A percentile compares a stretch with the other conserved stretches of the same genome.
Evolutionary conservation across 2,113 vertebrate species (phyloP).

Genomic region (Lanius ludovicianus): DNA sequence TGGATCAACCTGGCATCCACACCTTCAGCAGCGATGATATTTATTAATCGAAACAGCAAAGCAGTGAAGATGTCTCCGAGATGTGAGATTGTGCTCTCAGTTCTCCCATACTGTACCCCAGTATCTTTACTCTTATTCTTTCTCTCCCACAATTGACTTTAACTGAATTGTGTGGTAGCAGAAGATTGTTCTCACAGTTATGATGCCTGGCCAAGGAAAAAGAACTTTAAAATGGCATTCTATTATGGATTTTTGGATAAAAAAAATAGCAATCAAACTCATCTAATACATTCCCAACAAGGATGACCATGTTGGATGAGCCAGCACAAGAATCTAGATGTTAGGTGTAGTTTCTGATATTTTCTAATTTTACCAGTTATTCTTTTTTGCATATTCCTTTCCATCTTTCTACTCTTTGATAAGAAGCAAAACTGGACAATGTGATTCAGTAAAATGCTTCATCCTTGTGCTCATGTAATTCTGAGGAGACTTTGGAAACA

Average conservation of each 20-base stretch:
- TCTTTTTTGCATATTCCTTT: not conserved
- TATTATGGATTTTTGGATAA: not conserved
- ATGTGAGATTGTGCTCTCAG: not conserved
- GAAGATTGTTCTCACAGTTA: not conserved
- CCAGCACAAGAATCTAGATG: not conserved
- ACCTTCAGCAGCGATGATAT: not conserved
- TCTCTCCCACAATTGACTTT: not conserved
- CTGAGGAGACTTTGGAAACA: not conserved
- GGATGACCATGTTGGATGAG: not conserved
- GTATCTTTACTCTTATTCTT: not conserved
- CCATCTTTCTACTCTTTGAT: not conserved
- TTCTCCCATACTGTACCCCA: not conserved
- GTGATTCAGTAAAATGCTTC: not conserved
- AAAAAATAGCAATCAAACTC: not conserved
- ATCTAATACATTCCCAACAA: not conserved
- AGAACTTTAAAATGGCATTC: not conserved
- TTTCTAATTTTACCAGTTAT: not conserved
- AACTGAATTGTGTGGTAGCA: not conserved
- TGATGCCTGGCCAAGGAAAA: not conserved
- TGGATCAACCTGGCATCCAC: not conserved
- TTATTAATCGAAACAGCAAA: not conserved
- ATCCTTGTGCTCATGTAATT: not conserved
- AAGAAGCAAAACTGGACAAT: not conserved
- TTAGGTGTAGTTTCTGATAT: not conserved
- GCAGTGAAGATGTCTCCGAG: not conserved